A percentile compares a stretch with the other conserved stretches of the same genome.
These are phyloP conservation scores for Siniperca undulata DNA, from an alignment of 2,797 vertebrate species.

Conservation along the genomic window DNA sequence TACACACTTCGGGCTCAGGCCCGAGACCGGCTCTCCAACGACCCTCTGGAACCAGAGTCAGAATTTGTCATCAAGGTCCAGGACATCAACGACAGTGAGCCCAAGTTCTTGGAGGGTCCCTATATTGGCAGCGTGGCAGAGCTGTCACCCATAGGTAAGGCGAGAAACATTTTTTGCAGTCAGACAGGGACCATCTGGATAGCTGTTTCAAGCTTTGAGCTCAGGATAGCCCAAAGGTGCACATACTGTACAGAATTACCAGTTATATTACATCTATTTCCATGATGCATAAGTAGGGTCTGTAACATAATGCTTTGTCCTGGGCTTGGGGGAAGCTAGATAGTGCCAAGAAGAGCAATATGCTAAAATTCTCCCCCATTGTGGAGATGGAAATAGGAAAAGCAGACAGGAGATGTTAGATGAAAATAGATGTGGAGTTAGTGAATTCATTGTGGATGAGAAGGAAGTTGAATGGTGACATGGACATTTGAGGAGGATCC, in stretches of 20 bases:
- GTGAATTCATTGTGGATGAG: slow-evolving; percentile 36
- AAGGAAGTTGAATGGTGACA: slow-evolving; percentile 25
- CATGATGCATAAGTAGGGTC: slow-evolving; percentile 44
- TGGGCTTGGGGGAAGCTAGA: slow-evolving; percentile 37
- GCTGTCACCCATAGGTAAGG: slow-evolving; percentile 93
- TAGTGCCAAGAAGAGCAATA: slow-evolving; percentile 48
- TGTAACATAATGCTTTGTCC: slow-evolving; percentile 40
- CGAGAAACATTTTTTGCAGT: not conserved
- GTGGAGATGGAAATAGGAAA: slow-evolving; percentile 29
- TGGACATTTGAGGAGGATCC: slow-evolving; percentile 41
- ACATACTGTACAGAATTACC: slow-evolving; percentile 18
- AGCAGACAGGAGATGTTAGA: slow-evolving; percentile 40
- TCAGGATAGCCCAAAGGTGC: slow-evolving; percentile 27
- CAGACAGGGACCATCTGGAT: not conserved
- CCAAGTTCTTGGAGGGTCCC: slow-evolving; percentile 96
- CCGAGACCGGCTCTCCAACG: slow-evolving; percentile 88
- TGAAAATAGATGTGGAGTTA: slow-evolving; percentile 49
- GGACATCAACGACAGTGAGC: slow-evolving; percentile 99
- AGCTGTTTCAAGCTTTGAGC: slow-evolving; percentile 32
- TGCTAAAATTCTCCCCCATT: slow-evolving; percentile 41
- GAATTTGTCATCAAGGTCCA: slow-evolving; percentile 99
- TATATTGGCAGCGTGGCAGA: slow-evolving; percentile 97
- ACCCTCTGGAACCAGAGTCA: slow-evolving; percentile 94
- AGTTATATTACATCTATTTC: slow-evolving; percentile 48
- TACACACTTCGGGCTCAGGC: slow-evolving; percentile 96